Base-by-base conservation (phyloP, 2,888 invertebrate genomes). In the Allophyes oxyacanthae region DNA sequence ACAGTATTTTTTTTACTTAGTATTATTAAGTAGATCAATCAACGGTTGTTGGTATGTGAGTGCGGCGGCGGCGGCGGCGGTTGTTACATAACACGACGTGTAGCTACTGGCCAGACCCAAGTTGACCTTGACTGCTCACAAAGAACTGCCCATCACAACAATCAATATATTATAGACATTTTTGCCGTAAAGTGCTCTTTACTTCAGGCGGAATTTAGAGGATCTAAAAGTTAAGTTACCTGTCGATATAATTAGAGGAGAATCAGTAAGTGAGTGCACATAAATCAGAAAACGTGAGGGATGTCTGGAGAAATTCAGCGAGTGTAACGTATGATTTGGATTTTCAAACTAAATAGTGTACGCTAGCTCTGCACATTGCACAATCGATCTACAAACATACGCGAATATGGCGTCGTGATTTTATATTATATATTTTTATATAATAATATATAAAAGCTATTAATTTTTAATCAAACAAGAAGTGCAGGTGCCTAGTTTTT, bases 51-150 rank as follows among this genome's bases (percentile, higher is more conserved):
- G 45, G 56, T 64, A 59, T 64, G 71, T 71, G 67, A 61, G 61
- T 42, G 44, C 54, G 54, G 55, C 50, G 51, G 57, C 53, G n/a
- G n/a, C n/a, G n/a, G n/a, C 52, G 30, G 43, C 38, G 40, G 44
- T 43, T 49, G 63, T 89, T 89, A 88, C 81, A 85, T 89, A 87
- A 89, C 69, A 40, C 45, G 60, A 78, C 79, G 72, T 79, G 82
- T 78, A 81, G 81, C 82, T 40, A 51, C 75, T 49, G 63, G 72
- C 63, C 57, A 79, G 78, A 81, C 77, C 78, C 77, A 77, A 76
- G 71, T 71, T 89, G 90, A 89, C 89, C 90, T 90, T 90, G 89
- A 70, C 58, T 55, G 48, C 46, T 59, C 44, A 51, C 49, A 32
- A 52, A 51, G 34, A 70, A 51, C 54, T 48, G 58, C 42, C 45